These are phyloP conservation scores for Cheilosia variabilis DNA, from an alignment of 2,888 invertebrate species.

Conservation along the genomic window DNA sequence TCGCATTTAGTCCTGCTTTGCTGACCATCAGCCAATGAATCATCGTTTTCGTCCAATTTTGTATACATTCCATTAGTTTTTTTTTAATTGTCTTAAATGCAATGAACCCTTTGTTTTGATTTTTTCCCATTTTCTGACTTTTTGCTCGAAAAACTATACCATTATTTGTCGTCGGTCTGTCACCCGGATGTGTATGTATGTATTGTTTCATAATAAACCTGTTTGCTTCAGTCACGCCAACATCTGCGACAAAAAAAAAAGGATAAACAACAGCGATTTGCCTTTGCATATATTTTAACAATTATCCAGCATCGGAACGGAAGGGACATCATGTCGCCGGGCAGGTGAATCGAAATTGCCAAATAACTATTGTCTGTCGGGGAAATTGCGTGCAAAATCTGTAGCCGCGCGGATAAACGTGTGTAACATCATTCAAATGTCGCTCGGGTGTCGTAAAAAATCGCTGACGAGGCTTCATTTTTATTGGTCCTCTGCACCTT, in stretches of 20 bases:
- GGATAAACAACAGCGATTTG: not conserved
- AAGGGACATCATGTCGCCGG: not conserved
- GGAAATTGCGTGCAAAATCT: constrained; percentile 46
- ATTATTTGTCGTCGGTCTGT: too few species aligned
- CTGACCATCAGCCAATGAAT: too few species aligned
- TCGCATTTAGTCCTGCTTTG: too few species aligned
- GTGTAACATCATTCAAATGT: constrained; percentile 68
- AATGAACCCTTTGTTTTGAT: too few species aligned
- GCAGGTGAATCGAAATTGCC: constrained; percentile 54
- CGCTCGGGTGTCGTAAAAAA: constrained; percentile 72
- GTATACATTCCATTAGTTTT: too few species aligned
- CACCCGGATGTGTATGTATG: too few species aligned
- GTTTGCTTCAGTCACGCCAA: too few species aligned
- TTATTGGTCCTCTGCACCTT: constrained; percentile 72
- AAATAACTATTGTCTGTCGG: constrained; percentile 17
- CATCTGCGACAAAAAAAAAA: not conserved
- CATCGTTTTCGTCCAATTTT: too few species aligned
- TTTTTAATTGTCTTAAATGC: too few species aligned
- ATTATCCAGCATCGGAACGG: constrained; percentile 5
- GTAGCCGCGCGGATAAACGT: constrained; percentile 47
- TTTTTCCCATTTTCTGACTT: too few species aligned
- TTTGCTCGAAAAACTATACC: too few species aligned
- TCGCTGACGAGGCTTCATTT: constrained; percentile 72
- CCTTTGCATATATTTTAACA: constrained; percentile 1
- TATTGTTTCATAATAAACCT: too few species aligned